Percentiles rank a stretch among this genome's conserved stretches.
Evolutionary conservation across 1,140 invertebrate genomes (phyloP).

Genomic region (Lepidostoma basale): DNA sequence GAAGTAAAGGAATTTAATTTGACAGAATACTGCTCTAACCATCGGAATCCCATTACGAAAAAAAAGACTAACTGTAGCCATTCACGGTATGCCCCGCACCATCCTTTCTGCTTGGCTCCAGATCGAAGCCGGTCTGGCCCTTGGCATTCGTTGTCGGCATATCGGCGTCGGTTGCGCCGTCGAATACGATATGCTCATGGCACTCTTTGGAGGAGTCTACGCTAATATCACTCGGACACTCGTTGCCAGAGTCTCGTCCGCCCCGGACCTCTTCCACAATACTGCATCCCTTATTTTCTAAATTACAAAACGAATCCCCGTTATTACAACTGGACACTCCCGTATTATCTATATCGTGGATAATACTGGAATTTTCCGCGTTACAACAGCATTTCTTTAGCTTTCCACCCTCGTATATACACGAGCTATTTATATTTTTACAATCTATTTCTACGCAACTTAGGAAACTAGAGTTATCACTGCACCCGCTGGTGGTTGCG

Average conservation of each 20-base stretch:
- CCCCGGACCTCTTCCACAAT: neutral
- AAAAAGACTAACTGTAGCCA: slow-evolving; percentile 15
- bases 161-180: neutral
- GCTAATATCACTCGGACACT: slow-evolving; percentile 6
- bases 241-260: neutral
- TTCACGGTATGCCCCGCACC: neutral
- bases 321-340: neutral
- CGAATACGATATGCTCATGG: neutral
- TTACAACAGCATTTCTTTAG: neutral
- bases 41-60: no score
- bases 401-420: neutral
- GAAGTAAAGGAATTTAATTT: no score
- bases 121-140: neutral
- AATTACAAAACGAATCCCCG: neutral
- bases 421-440: neutral
- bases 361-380: neutral
- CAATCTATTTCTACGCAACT: neutral
- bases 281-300: neutral
- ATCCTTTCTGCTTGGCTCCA: neutral
- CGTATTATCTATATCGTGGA: neutral
- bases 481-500: neutral
- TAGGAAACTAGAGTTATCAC: no score
- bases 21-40: no score
- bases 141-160: neutral
- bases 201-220: slow-evolving; percentile 17